phyloP scores from a whole-genome alignment of 1,140 invertebrate species.

The Aphidius gifuensis region DNA sequence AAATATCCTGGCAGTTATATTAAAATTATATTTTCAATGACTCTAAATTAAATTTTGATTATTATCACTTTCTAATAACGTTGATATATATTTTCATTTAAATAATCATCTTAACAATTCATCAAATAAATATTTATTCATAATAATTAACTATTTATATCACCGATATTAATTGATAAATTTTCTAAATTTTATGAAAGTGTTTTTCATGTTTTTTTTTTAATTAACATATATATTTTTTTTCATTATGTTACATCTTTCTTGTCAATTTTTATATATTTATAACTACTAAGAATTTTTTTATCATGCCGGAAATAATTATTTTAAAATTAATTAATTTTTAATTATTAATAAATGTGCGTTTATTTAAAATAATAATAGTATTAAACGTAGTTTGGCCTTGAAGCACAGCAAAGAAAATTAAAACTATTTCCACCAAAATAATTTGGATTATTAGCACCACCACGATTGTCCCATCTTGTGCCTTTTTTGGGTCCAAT shows the following conservation, averaged over 20 bases:
- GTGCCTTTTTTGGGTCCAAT: slow-evolving; percentile 43
- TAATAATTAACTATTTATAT: slow-evolving; percentile 1
- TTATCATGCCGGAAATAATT: not conserved
- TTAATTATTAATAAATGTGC: no score
- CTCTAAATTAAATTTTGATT: slow-evolving; percentile 2
- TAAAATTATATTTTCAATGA: not conserved
- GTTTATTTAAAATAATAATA: not conserved
- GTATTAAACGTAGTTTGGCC: slow-evolving; percentile 49
- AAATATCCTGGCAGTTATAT: slow-evolving; percentile 5
- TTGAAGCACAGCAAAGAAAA: slow-evolving; percentile 49
- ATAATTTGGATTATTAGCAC: slow-evolving; percentile 44
- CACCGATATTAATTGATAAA: no score
- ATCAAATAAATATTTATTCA: slow-evolving; percentile 13
- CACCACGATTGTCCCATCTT: slow-evolving; percentile 44
- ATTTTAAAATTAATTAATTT: not conserved
- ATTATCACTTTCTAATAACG: slow-evolving; percentile 4
- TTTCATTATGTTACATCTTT: not conserved
- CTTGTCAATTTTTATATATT: not conserved
- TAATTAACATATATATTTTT: not conserved
- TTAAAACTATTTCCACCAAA: slow-evolving; percentile 44
- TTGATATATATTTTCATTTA: no score
- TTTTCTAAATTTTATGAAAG: no score
- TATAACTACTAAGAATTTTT: not conserved
- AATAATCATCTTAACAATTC: slow-evolving; percentile 8
- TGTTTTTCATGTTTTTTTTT: no score